Conservation (phyloP, 2,113 vertebrate genomes). For the Labrus mixtus region DNA sequence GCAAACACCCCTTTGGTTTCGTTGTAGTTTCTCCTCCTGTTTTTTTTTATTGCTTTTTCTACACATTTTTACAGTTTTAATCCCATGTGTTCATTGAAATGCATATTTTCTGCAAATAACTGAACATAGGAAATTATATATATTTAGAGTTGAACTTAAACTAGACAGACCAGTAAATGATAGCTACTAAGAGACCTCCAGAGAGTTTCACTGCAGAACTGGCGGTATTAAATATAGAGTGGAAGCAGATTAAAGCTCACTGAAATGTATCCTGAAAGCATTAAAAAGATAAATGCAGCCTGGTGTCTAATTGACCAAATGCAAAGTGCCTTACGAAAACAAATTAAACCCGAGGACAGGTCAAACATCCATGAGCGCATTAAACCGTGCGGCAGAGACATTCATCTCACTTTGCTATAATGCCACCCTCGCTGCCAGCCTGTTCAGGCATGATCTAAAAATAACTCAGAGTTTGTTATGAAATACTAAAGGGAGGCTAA, state of each 20-base stretch:
- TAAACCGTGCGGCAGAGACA: slow-evolving; percentile 57
- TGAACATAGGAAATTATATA: not conserved
- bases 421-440: slow-evolving; percentile 63
- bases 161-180: not conserved
- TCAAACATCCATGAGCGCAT: slow-evolving; percentile 61
- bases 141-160: not conserved
- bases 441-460: slow-evolving; percentile 73
- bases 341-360: slow-evolving; percentile 65
- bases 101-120: not conserved
- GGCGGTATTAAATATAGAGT: slow-evolving; percentile 40
- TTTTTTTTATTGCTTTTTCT: not conserved
- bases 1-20: not conserved
- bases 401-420: slow-evolving; percentile 73
- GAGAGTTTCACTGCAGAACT: not conserved
- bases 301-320: slow-evolving; percentile 51
- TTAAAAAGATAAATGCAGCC: slow-evolving; percentile 41
- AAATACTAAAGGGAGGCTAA: slow-evolving; percentile 74
- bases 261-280: slow-evolving; percentile 32
- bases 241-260: slow-evolving; percentile 32
- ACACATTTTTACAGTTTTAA: not conserved
- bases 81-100: not conserved
- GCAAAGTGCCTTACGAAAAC: slow-evolving; percentile 46
- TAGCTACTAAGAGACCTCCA: not conserved
- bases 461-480: slow-evolving; percentile 76
- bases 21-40: not conserved